phyloP scores from a whole-genome alignment of 2,797 vertebrate genomes.

The Sarcoramphus papa region DNA sequence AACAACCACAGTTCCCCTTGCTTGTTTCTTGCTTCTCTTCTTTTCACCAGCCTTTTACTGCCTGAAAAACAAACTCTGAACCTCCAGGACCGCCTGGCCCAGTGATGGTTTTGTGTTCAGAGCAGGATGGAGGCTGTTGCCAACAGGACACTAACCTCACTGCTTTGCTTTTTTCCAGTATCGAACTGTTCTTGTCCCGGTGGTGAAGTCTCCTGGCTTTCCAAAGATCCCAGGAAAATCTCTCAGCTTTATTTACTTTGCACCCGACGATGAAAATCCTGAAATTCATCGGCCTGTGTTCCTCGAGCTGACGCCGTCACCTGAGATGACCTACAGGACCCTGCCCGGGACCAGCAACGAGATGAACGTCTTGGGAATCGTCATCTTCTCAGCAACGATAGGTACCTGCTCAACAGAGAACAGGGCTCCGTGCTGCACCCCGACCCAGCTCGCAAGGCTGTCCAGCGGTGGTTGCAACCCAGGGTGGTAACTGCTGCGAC shows the following conservation, averaged over 20 bases:
- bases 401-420: slow-evolving; percentile 56
- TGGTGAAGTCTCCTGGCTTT: slow-evolving; percentile 70
- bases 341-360: slow-evolving; percentile 83
- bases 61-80: neutral
- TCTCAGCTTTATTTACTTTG: slow-evolving; percentile 81
- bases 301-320: slow-evolving; percentile 83
- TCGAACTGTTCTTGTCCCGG: slow-evolving; percentile 81
- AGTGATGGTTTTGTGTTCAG: neutral
- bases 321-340: slow-evolving; percentile 80
- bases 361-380: slow-evolving; percentile 90
- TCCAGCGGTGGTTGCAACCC: fast-evolving
- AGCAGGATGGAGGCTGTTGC: neutral
- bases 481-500: neutral
- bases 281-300: slow-evolving; percentile 76
- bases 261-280: slow-evolving; percentile 76
- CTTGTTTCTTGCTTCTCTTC: neutral
- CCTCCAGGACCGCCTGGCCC: neutral
- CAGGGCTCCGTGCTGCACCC: fast-evolving
- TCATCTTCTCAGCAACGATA: slow-evolving; percentile 90
- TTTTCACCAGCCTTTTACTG: neutral
- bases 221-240: slow-evolving; percentile 23
- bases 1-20: neutral
- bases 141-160: neutral
- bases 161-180: slow-evolving; percentile 72
- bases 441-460: fast-evolving